Base-by-base conservation (phyloP, 1,140 invertebrate genomes). In the Euura lappo region DNA sequence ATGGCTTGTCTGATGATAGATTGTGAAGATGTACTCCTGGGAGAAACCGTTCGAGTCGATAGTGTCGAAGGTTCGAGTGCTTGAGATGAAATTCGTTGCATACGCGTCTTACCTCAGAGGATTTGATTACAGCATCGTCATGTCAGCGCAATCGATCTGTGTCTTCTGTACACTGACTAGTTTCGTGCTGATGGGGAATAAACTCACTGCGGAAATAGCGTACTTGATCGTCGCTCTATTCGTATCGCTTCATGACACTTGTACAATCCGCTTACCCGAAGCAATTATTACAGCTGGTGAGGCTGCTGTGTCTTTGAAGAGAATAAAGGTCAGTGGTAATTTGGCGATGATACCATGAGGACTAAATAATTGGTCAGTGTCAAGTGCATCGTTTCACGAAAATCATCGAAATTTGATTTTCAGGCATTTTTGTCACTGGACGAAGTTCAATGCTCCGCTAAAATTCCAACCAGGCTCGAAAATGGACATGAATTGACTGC, bases 21-120 rank as follows among this genome's bases (percentile, higher is more conserved):
- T 91, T 0, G 93, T 96, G 28, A 96, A 95, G 87, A 95, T 95
- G 93, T 94, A 94, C 77, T 91, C 92, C 2, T 94, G 93, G 93
- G 93, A 94, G 78, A 90, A 89, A 72, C 92, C 93, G 3, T 94
- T 94, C 72, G 88, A 89, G 71, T 88, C 87, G 44, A 86, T 92
- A 0, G 88, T 93, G 0, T 85, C 87, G 6, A 70, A 79, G 6
- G 88, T 88, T 3, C 82, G 94, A 74, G 86, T 87, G 8, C 81
- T 88, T 43, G 94, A 96, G 86, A 91, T 95, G 45, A 85, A 89
- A 45, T 89, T 91, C 65, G 91, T 97, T 47, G 91, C 89, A 13
- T 89, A 89, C 44, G 89, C 93, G 1, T 92, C 93, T 0, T 93
- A 94, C 78, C 85, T 96, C 7, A 89, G 93, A 71, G 94, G 91